Conservation (phyloP, 2,113 vertebrate genomes). For the Erythrocercus mccallii region DNA sequence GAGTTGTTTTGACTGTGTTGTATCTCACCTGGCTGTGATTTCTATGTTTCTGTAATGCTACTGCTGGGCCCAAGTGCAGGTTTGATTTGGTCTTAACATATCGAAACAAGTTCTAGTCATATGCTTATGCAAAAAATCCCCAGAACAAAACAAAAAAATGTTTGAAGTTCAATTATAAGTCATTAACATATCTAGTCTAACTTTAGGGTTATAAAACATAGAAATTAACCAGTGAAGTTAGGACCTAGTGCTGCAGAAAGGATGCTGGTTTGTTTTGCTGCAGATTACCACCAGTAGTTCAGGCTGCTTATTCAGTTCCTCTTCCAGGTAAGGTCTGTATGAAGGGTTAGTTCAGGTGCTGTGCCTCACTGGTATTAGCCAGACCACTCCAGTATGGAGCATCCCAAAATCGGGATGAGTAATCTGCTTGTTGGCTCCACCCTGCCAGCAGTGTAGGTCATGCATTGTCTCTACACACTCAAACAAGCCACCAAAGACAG, state of each 20-base stretch:
- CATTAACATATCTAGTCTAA: background rate
- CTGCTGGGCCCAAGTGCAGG: background rate
- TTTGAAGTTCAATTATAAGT: background rate
- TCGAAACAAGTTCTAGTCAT: background rate
- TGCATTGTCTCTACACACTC: background rate
- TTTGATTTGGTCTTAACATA: background rate
- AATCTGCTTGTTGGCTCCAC: background rate
- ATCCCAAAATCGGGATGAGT: background rate
- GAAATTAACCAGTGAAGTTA: background rate
- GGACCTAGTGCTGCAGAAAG: background rate
- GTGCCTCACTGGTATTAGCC: background rate
- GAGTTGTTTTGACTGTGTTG: background rate
- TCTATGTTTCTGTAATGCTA: background rate
- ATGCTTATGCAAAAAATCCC: accelerated
- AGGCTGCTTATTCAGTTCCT: background rate
- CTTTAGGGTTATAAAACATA: background rate
- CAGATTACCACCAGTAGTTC: background rate
- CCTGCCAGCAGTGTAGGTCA: background rate
- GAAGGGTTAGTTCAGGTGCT: background rate
- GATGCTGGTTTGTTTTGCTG: background rate
- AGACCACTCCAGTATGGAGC: background rate
- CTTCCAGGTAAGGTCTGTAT: background rate
- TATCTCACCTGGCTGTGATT: background rate
- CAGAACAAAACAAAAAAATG: too few relatives aligned
- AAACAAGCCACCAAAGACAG: background rate